Evolutionary conservation across 2,113 vertebrate species (phyloP).

Genomic region (Equus przewalskii): DNA sequence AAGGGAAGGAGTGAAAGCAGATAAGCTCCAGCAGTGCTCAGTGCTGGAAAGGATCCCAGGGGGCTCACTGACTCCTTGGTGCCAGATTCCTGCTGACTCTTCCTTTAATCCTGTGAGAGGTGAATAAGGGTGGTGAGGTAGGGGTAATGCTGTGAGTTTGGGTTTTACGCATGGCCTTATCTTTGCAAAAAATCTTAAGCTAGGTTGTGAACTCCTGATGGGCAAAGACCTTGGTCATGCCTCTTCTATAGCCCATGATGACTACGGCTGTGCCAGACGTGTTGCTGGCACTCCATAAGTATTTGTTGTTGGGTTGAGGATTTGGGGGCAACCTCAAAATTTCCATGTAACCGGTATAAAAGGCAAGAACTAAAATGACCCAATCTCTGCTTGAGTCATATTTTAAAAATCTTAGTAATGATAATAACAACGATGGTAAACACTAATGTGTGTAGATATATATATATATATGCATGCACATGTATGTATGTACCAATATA

Average conservation of each 20-base stretch:
- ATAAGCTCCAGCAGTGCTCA: background rate
- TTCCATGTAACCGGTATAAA: background rate
- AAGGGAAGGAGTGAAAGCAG: background rate
- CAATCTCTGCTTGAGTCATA: background rate
- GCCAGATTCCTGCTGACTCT: background rate
- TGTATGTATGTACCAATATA: rapidly evolving
- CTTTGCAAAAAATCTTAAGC: background rate
- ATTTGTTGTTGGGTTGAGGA: background rate
- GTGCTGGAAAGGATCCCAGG: background rate
- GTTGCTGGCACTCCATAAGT: background rate
- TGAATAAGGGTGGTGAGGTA: background rate
- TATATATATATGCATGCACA: background rate
- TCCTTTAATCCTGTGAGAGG: background rate
- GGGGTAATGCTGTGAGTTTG: no score
- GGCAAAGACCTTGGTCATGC: background rate
- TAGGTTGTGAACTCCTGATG: background rate
- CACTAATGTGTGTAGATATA: rapidly evolving
- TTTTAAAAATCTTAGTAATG: background rate
- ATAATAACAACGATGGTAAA: background rate
- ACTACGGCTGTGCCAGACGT: background rate
- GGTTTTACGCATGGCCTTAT: background rate
- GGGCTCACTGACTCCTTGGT: background rate
- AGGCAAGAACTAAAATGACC: background rate
- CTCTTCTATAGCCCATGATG: background rate
- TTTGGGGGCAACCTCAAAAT: background rate